Base-by-base conservation (phyloP, 53 echinoderm and acorn worm genomes). In the Patiria pectinifera region DNA sequence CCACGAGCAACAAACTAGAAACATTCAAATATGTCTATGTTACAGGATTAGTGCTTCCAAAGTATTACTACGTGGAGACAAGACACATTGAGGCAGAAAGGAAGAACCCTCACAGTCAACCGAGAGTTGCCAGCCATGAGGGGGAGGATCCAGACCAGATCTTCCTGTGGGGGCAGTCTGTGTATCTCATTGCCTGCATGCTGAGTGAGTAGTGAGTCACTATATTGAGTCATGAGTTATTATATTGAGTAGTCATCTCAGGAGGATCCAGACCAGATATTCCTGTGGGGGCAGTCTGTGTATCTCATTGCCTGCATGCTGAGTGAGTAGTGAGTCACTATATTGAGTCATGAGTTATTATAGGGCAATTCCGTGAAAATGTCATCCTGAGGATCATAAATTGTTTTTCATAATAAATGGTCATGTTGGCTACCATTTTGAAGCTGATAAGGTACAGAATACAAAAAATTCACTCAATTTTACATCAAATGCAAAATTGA, bases 111-210 rank as follows among this genome's bases (percentile, higher is more conserved):
- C 93, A 94, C 18, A 95, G 95, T 77, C 99, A 99, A 87, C 84
- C 78, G 11, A 91, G 96, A 44, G 48, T 81, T 19, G 83, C 99
- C 0, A 96, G 97, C 62, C 25, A 63, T 45, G 93, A 96, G 66
- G 96, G 91, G 78, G 95, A 82, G 58, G 94, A 94, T 14, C 84
- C 43, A 24, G 84, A 92, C 11, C 92, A 88, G 24, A 48, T 97
- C 14, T 97, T 97, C 83, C 89, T 96, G 16, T 97, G 96, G 96
- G 96, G 96, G n/a, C 96, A 95, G 80, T 92, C 96, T 58, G 82
- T 97, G 72, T 59, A 60, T 78, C 62, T 89, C 60, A 79, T 99
- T 45, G 91, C 96, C 8, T 95, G 96, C 13, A 63, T 84, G 84
- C 66, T 84, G 14, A 84, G 84, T 84, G 66, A 84, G 84, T 84